These are phyloP conservation scores for Priocnemis perturbator DNA, from an alignment of 2,888 invertebrate species.

Conservation along the genomic window DNA sequence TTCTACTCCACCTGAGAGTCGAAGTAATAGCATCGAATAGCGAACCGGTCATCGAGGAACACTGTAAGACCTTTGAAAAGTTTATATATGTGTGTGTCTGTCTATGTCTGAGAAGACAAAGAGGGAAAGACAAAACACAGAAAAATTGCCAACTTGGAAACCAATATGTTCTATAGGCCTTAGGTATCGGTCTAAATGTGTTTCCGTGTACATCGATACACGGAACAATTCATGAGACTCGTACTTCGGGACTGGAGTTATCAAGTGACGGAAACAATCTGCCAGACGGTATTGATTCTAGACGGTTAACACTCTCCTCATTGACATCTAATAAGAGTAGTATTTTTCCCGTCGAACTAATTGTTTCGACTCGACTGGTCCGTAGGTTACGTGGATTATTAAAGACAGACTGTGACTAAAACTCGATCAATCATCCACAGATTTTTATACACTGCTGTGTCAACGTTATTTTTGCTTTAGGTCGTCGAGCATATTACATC, in stretches of 20 bases:
- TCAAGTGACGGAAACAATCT: constrained; percentile 16
- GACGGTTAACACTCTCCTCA: constrained; percentile 5
- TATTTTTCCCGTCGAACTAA: too few species aligned
- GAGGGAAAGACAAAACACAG: not conserved
- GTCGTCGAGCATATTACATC: too few species aligned
- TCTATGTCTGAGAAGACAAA: too few species aligned
- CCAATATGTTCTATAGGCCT: too few species aligned
- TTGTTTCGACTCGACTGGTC: too few species aligned
- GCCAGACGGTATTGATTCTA: constrained; percentile 6
- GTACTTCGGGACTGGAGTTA: constrained; percentile 5
- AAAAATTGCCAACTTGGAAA: not conserved
- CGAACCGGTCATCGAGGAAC: not conserved
- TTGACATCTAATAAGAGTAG: not conserved
- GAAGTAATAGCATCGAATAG: not conserved
- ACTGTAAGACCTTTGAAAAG: not conserved
- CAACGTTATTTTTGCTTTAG: too few species aligned
- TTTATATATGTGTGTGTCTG: not conserved
- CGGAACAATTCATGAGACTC: constrained; percentile 16
- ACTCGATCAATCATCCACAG: too few species aligned
- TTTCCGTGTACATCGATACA: constrained; percentile 5
- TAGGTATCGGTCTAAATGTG: not conserved
- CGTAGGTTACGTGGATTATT: too few species aligned
- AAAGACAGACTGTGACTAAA: too few species aligned
- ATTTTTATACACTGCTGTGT: too few species aligned
- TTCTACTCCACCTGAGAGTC: constrained; percentile 15